A percentile compares a stretch with the other conserved stretches of the same genome.
phyloP scores from a whole-genome alignment of 2,888 invertebrate species.

The Hemicrepidius hirtus region DNA sequence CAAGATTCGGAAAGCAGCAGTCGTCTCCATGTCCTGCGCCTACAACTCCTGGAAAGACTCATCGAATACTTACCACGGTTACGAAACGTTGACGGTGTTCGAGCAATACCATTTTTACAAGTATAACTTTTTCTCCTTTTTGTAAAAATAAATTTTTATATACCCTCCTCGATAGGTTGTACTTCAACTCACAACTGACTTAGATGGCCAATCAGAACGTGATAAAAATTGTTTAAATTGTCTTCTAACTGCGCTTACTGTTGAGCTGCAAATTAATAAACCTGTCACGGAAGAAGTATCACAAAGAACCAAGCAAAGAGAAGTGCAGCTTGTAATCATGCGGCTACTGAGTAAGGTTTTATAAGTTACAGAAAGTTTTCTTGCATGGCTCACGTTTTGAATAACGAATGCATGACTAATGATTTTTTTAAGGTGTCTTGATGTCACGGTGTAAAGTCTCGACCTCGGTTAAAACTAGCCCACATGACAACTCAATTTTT shows the following conservation, averaged over 20 bases:
- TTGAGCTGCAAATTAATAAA: constrained; percentile 81
- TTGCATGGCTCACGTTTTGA: no score
- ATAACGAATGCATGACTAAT: no score
- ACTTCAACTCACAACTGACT: constrained; percentile 90
- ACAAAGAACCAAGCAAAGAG: constrained; percentile 83
- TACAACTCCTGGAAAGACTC: constrained; percentile 84
- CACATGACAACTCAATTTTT: constrained; percentile 74
- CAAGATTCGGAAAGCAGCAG: constrained; percentile 69
- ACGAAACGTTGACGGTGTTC: constrained; percentile 85
- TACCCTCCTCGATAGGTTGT: constrained; percentile 77
- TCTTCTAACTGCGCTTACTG: constrained; percentile 82
- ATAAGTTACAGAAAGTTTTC: no score
- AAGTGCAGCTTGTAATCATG: constrained; percentile 92
- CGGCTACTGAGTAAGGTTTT: constrained; percentile 84
- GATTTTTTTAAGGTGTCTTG: constrained; percentile 76
- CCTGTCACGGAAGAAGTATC: constrained; percentile 75
- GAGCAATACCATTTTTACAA: constrained; percentile 94
- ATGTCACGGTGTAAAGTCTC: constrained; percentile 84
- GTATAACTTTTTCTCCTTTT: constrained; percentile 69
- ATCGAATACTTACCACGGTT: constrained; percentile 86
- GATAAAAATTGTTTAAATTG: constrained; percentile 87
- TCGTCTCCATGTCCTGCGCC: constrained; percentile 79
- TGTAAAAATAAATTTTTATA: background rate
- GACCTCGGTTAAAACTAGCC: constrained; percentile 64
- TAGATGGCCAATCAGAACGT: constrained; percentile 88